These are phyloP conservation scores for Brachionus rubens DNA, from an alignment of 1,140 invertebrate genomes.

Conservation along the genomic window DNA sequence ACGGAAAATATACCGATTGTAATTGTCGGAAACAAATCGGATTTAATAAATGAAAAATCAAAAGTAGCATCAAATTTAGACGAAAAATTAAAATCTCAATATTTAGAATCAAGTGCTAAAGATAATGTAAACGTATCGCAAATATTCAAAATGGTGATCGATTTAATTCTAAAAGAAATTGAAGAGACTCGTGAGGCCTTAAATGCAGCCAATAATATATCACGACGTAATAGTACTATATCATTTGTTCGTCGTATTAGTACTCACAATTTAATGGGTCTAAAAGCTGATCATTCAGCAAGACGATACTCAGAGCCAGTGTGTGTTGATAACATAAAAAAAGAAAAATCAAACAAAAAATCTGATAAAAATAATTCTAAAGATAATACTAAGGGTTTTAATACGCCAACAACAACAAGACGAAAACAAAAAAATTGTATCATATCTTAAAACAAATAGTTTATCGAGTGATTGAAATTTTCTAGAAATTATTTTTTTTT, in stretches of 20 bases:
- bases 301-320: background rate
- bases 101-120: slow-evolving; percentile 35
- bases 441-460: background rate
- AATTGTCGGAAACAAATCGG: slow-evolving; percentile 41
- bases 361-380: background rate
- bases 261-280: slow-evolving; percentile 1
- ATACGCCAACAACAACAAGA: slow-evolving; percentile 12
- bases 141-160: slow-evolving; percentile 19
- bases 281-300: slow-evolving; percentile 17
- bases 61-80: background rate
- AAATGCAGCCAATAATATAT: slow-evolving; percentile 5
- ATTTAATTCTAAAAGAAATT: slow-evolving; percentile 35
- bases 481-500: background rate
- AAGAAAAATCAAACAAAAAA: slow-evolving; percentile 8
- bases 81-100: slow-evolving; percentile 23
- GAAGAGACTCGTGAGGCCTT: slow-evolving; percentile 12
- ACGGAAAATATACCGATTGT: slow-evolving; percentile 33
- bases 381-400: background rate
- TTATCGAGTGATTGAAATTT: background rate
- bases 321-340: background rate
- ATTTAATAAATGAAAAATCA: slow-evolving; percentile 14
- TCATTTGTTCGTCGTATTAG: slow-evolving; percentile 35
- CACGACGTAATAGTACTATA: slow-evolving; percentile 6
- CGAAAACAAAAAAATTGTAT: slow-evolving; percentile 44
- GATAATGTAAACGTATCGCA: slow-evolving; percentile 32